Conservation (phyloP, 2,113 vertebrate species). For the Urocynchramus pylzowi region DNA sequence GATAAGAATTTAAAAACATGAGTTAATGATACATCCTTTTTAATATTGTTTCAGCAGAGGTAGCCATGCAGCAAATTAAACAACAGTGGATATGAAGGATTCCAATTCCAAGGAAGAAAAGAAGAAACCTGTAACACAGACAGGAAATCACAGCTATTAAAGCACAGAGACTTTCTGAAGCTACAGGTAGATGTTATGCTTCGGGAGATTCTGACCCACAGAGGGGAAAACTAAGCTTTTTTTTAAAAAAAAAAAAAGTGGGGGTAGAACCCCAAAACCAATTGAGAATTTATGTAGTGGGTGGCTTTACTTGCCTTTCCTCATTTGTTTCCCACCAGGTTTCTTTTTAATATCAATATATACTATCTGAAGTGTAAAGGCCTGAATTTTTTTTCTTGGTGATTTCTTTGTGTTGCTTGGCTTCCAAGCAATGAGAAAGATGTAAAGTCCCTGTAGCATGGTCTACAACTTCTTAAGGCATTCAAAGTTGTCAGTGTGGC, state of each 20-base stretch:
- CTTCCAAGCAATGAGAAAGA: background rate
- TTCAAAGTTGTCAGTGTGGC: background rate
- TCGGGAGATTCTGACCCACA: background rate
- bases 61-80: background rate
- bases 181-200: background rate
- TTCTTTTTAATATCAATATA: background rate
- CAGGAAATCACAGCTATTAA: background rate
- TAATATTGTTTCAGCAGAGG: background rate
- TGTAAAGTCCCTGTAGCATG: background rate
- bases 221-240: background rate
- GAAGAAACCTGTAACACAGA: background rate
- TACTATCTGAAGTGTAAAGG: background rate
- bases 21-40: background rate
- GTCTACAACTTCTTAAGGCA: background rate
- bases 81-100: background rate
- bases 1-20: background rate
- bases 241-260: background rate
- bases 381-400: background rate
- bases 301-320: background rate
- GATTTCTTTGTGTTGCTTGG: background rate
- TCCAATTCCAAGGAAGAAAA: background rate
- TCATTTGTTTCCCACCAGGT: background rate
- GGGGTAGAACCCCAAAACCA: background rate
- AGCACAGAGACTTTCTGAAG: background rate
- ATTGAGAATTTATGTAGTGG: background rate